Base-by-base conservation (phyloP, 2,888 invertebrate genomes). In the Rhingia campestris region DNA sequence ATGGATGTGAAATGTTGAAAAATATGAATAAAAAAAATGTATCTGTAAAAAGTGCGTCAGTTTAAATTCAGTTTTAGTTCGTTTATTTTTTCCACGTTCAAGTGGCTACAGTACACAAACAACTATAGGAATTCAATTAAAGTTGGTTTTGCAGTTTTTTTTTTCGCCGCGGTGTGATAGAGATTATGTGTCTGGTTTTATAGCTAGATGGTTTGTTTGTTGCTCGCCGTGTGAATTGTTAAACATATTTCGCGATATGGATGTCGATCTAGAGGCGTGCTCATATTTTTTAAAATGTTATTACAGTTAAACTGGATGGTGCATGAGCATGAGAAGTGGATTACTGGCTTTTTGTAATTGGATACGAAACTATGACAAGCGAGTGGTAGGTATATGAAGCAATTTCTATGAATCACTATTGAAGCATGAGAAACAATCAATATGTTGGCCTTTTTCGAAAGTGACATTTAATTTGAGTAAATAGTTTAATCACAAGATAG, bases 31-130 rank as follows among this genome's bases (percentile, higher is more conserved):
- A 47, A 72, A 66, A 74, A 66, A 59, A 49, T 66, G 33, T 58
- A 74, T 74, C 59, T 66, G 43, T 53, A 30, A 72, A 72, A 61
- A 76, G 76, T 81, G 81, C 81, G 81, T 63, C 63, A 45, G 54
- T 63, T 70, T 70, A 37, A 56, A 43, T 69, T 69, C 37, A 12
- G 53, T 63, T 33, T 61, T 47, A 22, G 22, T 22, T 30, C 14
- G 10, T 53, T 66, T 41, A 14, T 30, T 14, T 4, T 35, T 32
- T 54, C 41, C n/a, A 35, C 2, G 1, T 53, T 22, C 32, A 47
- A 47, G 47, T 33, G 14, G 47, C 4, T 10, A 35, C 12, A 33
- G n/a, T 30, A 12, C 33, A 51, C 14, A 6, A 30, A 22, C 3
- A 49, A 63, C 47, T 22, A 37, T 35, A 14, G 5, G 5, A 43